Conservation (phyloP, 2,113 vertebrate genomes). For the Microtus oregoni region DNA sequence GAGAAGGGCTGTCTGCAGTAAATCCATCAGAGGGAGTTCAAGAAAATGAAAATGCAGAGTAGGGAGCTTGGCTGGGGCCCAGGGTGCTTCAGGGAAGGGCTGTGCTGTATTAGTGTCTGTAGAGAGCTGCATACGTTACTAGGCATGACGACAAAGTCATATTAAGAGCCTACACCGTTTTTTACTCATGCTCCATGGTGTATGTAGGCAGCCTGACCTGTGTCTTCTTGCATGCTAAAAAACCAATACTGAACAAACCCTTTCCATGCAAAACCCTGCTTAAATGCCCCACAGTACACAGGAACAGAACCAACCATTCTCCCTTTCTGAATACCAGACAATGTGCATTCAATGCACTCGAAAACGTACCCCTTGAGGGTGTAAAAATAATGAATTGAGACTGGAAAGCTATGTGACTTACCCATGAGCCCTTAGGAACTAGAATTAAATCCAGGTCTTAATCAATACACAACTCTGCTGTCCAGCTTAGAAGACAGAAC, state of each 20-base stretch:
- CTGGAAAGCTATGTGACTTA: not conserved
- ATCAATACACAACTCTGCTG: not conserved
- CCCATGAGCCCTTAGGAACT: not conserved
- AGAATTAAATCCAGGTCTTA: not conserved
- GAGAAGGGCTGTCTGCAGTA: not conserved
- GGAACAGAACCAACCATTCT: not conserved
- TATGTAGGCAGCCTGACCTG: not conserved
- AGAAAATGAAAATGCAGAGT: not conserved
- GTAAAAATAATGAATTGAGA: slow-evolving; percentile 16
- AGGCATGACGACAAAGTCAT: not conserved
- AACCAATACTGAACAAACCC: not conserved
- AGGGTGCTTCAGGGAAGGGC: not conserved
- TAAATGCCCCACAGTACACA: not conserved
- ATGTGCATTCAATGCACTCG: not conserved
- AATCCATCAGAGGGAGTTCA: no score
- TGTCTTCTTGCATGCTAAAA: not conserved
- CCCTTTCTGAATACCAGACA: not conserved
- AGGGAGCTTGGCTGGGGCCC: not conserved
- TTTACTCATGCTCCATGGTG: not conserved
- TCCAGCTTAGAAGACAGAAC: not conserved
- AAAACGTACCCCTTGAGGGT: not conserved
- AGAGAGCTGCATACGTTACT: not conserved
- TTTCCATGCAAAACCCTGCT: not conserved
- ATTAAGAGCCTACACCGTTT: not conserved
- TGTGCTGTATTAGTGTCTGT: not conserved